Evolutionary conservation across 2,113 vertebrate genomes (phyloP).

Genomic region (Pyrgilauda ruficollis): DNA sequence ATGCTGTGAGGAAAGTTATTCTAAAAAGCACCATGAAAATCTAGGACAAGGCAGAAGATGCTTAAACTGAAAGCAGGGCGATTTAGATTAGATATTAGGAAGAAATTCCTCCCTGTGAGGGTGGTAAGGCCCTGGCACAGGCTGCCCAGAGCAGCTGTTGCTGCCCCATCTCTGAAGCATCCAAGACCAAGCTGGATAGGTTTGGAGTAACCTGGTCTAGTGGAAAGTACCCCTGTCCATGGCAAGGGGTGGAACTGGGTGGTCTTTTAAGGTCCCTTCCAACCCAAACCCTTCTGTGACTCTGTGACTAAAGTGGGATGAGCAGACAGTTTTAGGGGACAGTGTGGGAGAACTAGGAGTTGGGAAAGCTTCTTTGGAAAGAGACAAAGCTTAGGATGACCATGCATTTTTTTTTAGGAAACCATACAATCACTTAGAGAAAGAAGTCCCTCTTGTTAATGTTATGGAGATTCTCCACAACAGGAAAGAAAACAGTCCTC

Average conservation of each 20-base stretch:
- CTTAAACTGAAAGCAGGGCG: neutral
- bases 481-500: too few relatives aligned
- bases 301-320: neutral
- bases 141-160: neutral
- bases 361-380: neutral
- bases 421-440: too few relatives aligned
- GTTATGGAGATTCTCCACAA: too few relatives aligned
- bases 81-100: neutral
- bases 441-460: too few relatives aligned
- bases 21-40: neutral
- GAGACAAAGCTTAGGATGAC: neutral
- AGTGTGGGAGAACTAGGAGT: neutral
- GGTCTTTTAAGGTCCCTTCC: neutral
- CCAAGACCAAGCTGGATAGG: neutral
- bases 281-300: neutral
- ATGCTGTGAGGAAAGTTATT: neutral
- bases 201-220: neutral
- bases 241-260: neutral
- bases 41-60: neutral
- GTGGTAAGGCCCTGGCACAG: neutral
- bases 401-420: neutral
- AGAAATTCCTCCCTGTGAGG: neutral
- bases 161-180: neutral
- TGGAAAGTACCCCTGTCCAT: neutral
- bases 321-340: neutral